Conservation (phyloP, 2,797 vertebrate species). For the Coracias cyanogaster region DNA sequence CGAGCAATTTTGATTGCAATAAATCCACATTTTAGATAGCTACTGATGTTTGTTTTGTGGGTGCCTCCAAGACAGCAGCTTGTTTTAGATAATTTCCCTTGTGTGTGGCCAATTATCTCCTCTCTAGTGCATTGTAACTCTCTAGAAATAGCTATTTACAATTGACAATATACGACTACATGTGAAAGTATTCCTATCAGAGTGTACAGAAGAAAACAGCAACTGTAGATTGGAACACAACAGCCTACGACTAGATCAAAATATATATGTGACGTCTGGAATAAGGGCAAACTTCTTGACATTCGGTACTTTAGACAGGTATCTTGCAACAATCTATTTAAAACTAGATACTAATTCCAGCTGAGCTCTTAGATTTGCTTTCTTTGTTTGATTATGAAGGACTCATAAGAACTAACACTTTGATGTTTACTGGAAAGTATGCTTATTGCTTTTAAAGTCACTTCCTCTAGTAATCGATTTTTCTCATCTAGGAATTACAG, state of each 20-base stretch:
- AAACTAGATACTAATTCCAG: not conserved
- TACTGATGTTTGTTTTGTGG: not conserved
- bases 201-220: not conserved
- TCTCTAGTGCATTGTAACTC: not conserved
- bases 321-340: not conserved
- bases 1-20: not conserved
- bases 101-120: not conserved
- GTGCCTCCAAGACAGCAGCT: not conserved
- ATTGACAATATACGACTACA: not conserved
- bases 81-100: not conserved
- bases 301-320: not conserved
- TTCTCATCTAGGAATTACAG: not conserved
- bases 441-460: not conserved
- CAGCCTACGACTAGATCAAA: not conserved
- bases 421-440: not conserved
- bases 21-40: not conserved
- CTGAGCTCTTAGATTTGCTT: not conserved
- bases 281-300: not conserved
- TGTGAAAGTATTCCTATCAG: not conserved
- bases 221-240: not conserved
- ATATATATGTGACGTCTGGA: not conserved
- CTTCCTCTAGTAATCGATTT: not conserved
- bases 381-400: not conserved
- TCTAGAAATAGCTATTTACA: not conserved
- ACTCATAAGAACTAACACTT: not conserved